A percentile compares a stretch with the other conserved stretches of the same genome.
phyloP scores from a whole-genome alignment of 2,113 vertebrate species.

The Lepus americanus region DNA sequence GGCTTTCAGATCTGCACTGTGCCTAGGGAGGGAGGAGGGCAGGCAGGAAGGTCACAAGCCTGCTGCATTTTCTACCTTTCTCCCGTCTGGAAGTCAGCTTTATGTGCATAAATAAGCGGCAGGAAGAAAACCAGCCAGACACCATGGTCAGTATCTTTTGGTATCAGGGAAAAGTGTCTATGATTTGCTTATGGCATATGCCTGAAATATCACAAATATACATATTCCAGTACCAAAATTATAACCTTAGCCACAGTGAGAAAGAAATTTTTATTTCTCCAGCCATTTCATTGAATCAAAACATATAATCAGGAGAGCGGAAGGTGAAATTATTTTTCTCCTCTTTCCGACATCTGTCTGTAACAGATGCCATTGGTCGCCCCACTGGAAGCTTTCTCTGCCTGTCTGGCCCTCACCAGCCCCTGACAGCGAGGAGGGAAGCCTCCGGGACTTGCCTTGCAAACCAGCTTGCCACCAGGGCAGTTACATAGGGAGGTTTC shows the following conservation, averaged over 20 bases:
- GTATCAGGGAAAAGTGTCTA: background rate
- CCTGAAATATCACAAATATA: constrained; percentile 37
- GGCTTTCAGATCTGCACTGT: background rate
- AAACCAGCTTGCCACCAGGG: background rate
- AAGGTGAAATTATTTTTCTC: background rate
- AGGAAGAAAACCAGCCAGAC: background rate
- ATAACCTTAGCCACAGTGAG: background rate
- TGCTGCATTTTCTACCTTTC: background rate
- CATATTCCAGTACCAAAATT: background rate
- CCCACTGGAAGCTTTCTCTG: background rate
- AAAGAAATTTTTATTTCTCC: constrained; percentile 41
- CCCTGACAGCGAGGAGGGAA: background rate
- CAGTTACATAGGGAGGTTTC: background rate
- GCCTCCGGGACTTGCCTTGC: background rate
- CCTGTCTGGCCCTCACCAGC: background rate
- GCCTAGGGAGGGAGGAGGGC: background rate
- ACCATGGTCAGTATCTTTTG: background rate
- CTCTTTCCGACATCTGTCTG: background rate
- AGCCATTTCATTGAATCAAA: background rate
- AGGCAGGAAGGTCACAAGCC: background rate
- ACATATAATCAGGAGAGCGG: background rate
- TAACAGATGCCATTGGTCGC: background rate
- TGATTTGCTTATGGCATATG: background rate
- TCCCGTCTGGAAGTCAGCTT: background rate
- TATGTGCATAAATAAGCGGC: background rate